Conservation (phyloP, 1,140 invertebrate genomes). For the Orussus abietinus region DNA sequence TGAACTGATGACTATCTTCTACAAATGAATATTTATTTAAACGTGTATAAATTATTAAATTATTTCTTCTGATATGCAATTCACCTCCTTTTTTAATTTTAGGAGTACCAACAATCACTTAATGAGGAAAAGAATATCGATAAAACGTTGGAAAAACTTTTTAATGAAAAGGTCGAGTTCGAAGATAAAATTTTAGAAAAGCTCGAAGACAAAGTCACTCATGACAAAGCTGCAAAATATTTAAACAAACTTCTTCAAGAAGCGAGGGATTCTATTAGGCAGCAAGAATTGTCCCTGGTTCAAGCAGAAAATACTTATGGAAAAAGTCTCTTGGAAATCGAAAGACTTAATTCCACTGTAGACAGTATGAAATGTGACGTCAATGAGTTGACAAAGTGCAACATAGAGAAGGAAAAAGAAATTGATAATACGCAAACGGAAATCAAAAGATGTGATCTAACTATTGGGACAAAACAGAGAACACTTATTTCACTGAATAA, state of each 20-base stretch:
- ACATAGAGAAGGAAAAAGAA: conserved; percentile 52
- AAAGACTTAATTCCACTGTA: conserved; percentile 51
- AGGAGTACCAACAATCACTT: conserved; percentile 35
- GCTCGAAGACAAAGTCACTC: conserved; percentile 65
- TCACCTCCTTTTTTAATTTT: too few relatives aligned
- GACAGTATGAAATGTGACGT: conserved; percentile 47
- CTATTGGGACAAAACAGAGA: conserved; percentile 53
- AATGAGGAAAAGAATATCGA: conserved; percentile 39
- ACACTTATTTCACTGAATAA: conserved; percentile 55
- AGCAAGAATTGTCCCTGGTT: conserved; percentile 58
- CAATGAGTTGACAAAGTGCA: conserved; percentile 49
- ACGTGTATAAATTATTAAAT: not conserved
- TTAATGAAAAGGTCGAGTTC: conserved; percentile 54
- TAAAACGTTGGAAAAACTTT: conserved; percentile 55
- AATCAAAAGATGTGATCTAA: conserved; percentile 32
- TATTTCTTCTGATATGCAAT: not conserved
- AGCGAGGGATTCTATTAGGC: conserved; percentile 43
- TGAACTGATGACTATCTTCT: not conserved
- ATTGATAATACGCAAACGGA: conserved; percentile 50
- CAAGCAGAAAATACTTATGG: conserved; percentile 63
- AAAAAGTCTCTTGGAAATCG: conserved; percentile 59
- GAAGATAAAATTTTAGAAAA: conserved; percentile 63
- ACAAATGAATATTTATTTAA: not conserved
- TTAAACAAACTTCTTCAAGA: conserved; percentile 53
- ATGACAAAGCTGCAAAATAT: conserved; percentile 58